Evolutionary conservation across 53 echinoderm and acorn worm genomes (phyloP).

Genomic region (Echinarachnius parma): DNA sequence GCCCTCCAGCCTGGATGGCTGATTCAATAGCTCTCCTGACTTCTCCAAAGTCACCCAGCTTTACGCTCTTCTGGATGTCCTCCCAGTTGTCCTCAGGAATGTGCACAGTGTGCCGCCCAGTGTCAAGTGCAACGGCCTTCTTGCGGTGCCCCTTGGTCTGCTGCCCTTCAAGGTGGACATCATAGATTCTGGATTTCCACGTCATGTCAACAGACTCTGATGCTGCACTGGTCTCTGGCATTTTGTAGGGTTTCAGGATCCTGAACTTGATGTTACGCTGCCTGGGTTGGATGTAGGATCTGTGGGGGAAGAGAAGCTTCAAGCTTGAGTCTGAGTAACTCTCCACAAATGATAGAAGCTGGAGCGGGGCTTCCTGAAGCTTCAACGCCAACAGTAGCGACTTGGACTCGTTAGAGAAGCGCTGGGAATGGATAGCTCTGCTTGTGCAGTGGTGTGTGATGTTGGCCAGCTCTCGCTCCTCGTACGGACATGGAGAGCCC

Average conservation of each 20-base stretch:
- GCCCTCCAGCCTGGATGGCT: constrained; percentile 14
- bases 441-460: constrained; percentile 65
- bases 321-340: constrained; percentile 46
- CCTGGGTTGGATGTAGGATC: constrained; percentile 16
- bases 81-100: constrained; percentile 35
- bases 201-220: constrained; percentile 41
- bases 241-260: constrained; percentile 60
- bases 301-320: constrained; percentile 58
- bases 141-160: constrained; percentile 12
- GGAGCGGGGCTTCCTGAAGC: constrained; percentile 50
- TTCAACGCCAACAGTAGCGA: constrained; percentile 50
- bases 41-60: background rate
- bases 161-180: constrained; percentile 17
- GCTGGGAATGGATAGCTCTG: constrained; percentile 15
- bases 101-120: constrained; percentile 2
- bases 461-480: constrained; percentile 38
- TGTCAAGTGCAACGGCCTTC: constrained; percentile 15
- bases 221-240: constrained; percentile 52
- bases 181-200: constrained; percentile 77
- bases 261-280: constrained; percentile 19
- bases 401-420: constrained; percentile 57
- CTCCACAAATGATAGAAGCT: constrained; percentile 51
- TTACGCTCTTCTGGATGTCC: constrained; percentile 31
- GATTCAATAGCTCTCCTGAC: constrained; percentile 18
- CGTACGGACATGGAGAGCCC: constrained; percentile 35